Percentiles rank a stretch among this genome's conserved stretches.
phyloP scores from a whole-genome alignment of 2,797 vertebrate genomes.

The Anabas testudineus region DNA sequence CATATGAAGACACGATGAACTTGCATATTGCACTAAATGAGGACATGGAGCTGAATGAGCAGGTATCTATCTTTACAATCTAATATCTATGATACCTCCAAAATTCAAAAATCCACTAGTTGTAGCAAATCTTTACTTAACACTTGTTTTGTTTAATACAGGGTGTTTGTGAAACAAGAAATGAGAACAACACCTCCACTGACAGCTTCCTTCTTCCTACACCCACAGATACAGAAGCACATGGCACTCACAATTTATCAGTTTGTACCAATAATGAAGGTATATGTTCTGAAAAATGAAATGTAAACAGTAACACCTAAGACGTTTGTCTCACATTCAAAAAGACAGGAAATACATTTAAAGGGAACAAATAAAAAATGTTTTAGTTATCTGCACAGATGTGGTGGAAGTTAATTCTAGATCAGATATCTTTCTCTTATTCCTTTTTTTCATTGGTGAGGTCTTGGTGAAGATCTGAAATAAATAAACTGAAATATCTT shows the following conservation, averaged over 20 bases:
- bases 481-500: background rate
- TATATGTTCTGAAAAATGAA: constrained; percentile 30
- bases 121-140: background rate
- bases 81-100: background rate
- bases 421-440: too few relatives aligned
- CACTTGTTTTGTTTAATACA: constrained; percentile 45
- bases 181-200: constrained; percentile 52
- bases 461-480: background rate
- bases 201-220: background rate
- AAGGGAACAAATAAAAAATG: background rate
- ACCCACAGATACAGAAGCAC: constrained; percentile 15
- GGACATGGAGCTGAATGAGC: constrained; percentile 73
- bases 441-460: too few relatives aligned
- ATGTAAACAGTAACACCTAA: background rate
- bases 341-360: too few relatives aligned
- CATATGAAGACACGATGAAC: constrained; percentile 61
- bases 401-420: too few relatives aligned
- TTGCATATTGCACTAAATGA: constrained; percentile 68
- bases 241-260: constrained; percentile 5
- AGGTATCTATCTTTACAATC: constrained; percentile 71
- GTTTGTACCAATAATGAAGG: constrained; percentile 47
- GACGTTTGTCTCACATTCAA: background rate
- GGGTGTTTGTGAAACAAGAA: constrained; percentile 80
- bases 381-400: too few relatives aligned
- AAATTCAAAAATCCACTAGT: background rate